Percentiles rank a stretch among this genome's conserved stretches.
Evolutionary conservation across 2,113 vertebrate genomes (phyloP).

Genomic region (Zosterops hypoxanthus): DNA sequence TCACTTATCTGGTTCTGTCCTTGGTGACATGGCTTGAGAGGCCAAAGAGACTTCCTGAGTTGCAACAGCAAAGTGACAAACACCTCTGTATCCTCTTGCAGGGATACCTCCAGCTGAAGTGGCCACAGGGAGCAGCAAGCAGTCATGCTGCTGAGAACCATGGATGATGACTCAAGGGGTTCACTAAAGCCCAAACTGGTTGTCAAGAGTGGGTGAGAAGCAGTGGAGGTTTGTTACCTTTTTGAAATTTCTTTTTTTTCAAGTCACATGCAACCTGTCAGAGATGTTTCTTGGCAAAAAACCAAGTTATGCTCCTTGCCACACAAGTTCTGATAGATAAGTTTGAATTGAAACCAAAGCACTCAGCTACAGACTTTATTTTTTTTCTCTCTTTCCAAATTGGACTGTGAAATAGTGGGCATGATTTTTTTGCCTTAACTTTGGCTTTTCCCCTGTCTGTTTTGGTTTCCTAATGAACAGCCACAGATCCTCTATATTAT

Average conservation of each 20-base stretch:
- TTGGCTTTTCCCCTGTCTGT: slow-evolving; percentile 8
- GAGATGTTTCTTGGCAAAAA: slow-evolving; percentile 57
- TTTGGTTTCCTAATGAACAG: slow-evolving; percentile 53
- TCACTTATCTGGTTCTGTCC: not conserved
- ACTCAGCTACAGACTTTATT: not conserved
- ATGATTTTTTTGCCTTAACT: slow-evolving; percentile 51
- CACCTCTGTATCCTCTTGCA: not conserved
- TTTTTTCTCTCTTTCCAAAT: not conserved
- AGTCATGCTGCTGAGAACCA: not conserved
- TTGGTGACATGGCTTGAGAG: not conserved
- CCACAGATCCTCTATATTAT: slow-evolving; percentile 14
- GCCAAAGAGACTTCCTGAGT: not conserved
- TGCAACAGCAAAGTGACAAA: not conserved
- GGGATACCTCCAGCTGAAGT: not conserved
- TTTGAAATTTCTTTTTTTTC: slow-evolving; percentile 57
- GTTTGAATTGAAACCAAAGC: slow-evolving; percentile 38
- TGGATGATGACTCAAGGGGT: accelerated
- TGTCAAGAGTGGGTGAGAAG: not conserved
- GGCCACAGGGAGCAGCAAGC: not conserved
- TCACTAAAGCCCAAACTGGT: not conserved
- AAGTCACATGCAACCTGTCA: slow-evolving; percentile 25
- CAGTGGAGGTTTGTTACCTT: not conserved
- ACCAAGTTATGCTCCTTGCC: slow-evolving; percentile 15
- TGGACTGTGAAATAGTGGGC: slow-evolving; percentile 11
- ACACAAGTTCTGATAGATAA: slow-evolving; percentile 48